Base-by-base conservation (phyloP, 2,797 vertebrate genomes). In the Crenuchus spilurus region DNA sequence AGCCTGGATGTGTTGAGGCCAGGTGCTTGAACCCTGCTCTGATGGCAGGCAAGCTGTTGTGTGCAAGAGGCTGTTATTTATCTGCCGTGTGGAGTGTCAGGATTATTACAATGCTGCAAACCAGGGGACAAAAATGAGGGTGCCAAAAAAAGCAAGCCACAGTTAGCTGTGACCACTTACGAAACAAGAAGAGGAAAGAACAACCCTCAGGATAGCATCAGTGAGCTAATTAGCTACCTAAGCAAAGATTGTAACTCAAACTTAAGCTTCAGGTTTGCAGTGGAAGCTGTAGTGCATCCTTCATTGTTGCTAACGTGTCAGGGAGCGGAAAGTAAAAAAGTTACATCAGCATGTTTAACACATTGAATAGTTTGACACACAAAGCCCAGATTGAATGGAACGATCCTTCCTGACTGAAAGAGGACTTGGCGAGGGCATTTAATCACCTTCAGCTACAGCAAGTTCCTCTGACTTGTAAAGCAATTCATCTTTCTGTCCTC, bases 31-130 rank as follows among this genome's bases (percentile, higher is more conserved):
- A 75, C 42, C 16, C 5, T 37, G 37, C 39, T n/a, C n/a, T 62
- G 10, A 4, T 11, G 52, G 70, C 49, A 68, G 61, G 20, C 33
- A 10, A 16, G 31, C 44, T 57, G 49, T 73, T 69, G 60, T 58
- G 26, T 55, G 52, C 16, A 11, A 72, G 55, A 72, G 37, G 66
- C 61, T 69, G 61, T 76, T 63, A 78, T 82, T 81, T 66, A 55
- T 57, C 62, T 60, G 72, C 76, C 73, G 55, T 31, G 6, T 69
- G 39, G 28, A 24, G 63, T 58, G 14, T 20, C 46, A 16, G 71
- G 48, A 39, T 79, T 80, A 82, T 73, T 70, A 75, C 65, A 70
- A 28, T 49, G 16, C 33, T 67, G 63, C 22, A 67, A 66, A 66
- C 51, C 55, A 72, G 35, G 2, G 6, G 11, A 24, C 44, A 46